Evolutionary conservation across 53 echinoderm and acorn worm species (phyloP), one percentile per base, ranked within the genome.

Genomic region (Crossaster papposus): DNA sequence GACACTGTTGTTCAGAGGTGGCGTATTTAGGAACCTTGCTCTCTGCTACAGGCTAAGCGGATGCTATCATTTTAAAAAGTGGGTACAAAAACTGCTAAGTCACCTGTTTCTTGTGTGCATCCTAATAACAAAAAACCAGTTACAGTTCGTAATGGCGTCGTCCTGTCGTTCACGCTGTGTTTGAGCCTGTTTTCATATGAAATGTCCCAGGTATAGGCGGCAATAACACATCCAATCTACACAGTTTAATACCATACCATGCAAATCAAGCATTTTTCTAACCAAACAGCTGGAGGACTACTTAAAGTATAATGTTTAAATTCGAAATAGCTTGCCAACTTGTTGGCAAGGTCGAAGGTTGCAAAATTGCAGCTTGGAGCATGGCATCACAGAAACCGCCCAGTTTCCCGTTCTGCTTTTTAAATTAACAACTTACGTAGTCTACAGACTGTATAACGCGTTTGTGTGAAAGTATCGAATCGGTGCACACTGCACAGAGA

Each of bases 71-170:
- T 82, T 68, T 36, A 3, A 20, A 81, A 30, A 33, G 18, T 34
- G 38, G 22, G 24, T 65, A 37, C 54, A 82, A 68, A 37, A 36
- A 68, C 36, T 82, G 70, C 44, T 12, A 65, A 70, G 82, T 82
- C 82, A 82, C 23, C 38, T 29, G 38, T 29, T n/a, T 68, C 2
- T 82, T 36, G 18, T 81, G 54, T 64, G 31, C 63, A 58, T 23
- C 15, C 20, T 51, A 17, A 26, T 11, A 6, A 68, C 32, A 58
- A 53, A 14, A 30, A 55, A 34, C 32, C 18, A 33, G n/a, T n/a
- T n/a, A n/a, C n/a, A 32, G 81, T 68, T 68, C 68, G 28, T 81
- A 33, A 81, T 81, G 58, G 58, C 79, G 30, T 81, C 81, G 64
- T 81, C 34, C 80, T 55, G 58, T 62, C 14, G 30, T 22, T 81